phyloP scores from a whole-genome alignment of 2,888 invertebrate genomes.

The Drosophila paranaensis region DNA sequence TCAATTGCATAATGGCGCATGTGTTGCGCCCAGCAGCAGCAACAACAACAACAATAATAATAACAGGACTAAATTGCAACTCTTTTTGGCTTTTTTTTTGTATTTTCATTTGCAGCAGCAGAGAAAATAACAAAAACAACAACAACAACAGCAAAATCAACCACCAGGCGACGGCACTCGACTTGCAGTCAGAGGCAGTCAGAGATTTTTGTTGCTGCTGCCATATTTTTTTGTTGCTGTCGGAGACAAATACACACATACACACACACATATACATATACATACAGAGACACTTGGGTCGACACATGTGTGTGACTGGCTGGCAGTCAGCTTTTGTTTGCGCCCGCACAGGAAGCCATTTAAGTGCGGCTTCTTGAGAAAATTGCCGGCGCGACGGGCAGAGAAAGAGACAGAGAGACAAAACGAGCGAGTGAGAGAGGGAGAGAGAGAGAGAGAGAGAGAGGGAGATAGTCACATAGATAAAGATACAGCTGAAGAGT shows the following conservation, averaged over 20 bases:
- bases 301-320: conserved; percentile 45
- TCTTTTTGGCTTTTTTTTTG: conserved; percentile 48
- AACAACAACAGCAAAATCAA: conserved; percentile 49
- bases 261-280: conserved; percentile 19
- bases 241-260: conserved; percentile 53
- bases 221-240: conserved; percentile 65
- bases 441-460: neutral
- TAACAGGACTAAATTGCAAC: conserved; percentile 63
- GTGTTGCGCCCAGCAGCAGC: conserved; percentile 66
- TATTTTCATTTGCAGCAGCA: conserved; percentile 53
- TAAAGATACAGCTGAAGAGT: neutral
- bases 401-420: conserved; percentile 16
- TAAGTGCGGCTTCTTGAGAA: conserved; percentile 83
- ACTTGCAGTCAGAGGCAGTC: conserved; percentile 53
- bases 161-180: conserved; percentile 66
- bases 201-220: conserved; percentile 68
- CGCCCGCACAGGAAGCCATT: conserved; percentile 82
- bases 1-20: conserved; percentile 82
- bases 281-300: conserved; percentile 19
- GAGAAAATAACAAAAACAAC: conserved; percentile 17
- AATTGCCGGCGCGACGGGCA: conserved; percentile 73
- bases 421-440: neutral
- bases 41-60: conserved; percentile 21
- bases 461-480: neutral
- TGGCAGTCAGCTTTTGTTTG: conserved; percentile 67